phyloP scores from a whole-genome alignment of 92 coral and sea anemone genomes.

The Ricordea florida region DNA sequence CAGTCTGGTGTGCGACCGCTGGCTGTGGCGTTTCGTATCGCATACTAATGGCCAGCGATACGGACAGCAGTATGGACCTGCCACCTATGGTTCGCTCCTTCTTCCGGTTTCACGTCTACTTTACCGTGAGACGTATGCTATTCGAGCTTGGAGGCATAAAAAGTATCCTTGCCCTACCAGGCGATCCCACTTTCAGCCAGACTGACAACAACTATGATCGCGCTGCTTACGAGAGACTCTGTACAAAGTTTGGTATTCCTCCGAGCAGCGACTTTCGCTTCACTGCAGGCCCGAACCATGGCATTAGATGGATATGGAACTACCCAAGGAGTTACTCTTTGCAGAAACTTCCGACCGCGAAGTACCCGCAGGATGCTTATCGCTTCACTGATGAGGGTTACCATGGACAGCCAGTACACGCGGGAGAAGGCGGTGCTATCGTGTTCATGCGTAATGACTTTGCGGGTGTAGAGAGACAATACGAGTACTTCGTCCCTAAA shows the following conservation, averaged over 20 bases:
- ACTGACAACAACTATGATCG: neutral
- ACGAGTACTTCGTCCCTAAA: neutral
- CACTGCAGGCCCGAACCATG: neutral
- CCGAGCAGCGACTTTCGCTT: neutral
- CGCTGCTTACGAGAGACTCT: slow-evolving; percentile 3
- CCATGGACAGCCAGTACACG: no score
- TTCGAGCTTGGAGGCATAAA: neutral
- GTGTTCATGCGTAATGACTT: neutral
- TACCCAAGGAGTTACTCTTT: no score
- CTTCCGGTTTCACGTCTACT: slow-evolving; percentile 7
- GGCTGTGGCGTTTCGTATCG: no score
- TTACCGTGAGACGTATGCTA: slow-evolving; percentile 1
- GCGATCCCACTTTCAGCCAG: slow-evolving; percentile 8
- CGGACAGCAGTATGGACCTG: no score
- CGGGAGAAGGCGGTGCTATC: neutral
- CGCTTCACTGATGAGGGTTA: neutral
- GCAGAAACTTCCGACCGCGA: no score
- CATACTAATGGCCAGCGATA: no score
- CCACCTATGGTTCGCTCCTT: neutral
- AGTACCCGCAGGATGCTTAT: neutral
- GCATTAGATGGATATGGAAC: neutral
- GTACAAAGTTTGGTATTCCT: neutral
- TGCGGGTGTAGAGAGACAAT: neutral
- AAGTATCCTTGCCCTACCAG: neutral
- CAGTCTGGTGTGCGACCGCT: no score